Percentiles rank a stretch among this genome's conserved stretches.
These are phyloP conservation scores for Linyphia triangularis DNA, from an alignment of 2,888 invertebrate species.

Conservation along the genomic window DNA sequence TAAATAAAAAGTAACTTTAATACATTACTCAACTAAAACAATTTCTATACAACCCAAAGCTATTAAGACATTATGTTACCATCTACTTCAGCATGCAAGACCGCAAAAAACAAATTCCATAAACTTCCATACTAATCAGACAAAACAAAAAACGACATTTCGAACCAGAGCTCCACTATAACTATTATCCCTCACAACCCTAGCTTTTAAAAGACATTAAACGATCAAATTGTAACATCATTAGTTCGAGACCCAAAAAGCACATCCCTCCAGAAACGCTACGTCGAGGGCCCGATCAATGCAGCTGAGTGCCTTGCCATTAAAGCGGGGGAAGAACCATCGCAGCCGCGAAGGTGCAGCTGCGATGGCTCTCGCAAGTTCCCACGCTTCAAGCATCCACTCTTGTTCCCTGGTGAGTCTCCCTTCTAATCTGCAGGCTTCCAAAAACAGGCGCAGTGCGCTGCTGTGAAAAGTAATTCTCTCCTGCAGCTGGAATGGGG, in stretches of 20 bases:
- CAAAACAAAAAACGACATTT: too few relatives aligned
- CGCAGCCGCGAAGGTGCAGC: constrained; percentile 47
- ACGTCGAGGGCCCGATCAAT: constrained; percentile 55
- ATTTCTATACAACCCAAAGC: constrained; percentile 1
- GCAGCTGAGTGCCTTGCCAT: constrained; percentile 71
- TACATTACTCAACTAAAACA: constrained; percentile 12
- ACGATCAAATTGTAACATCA: constrained; percentile 73
- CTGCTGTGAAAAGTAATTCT: constrained; percentile 66
- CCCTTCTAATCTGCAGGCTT: constrained; percentile 67
- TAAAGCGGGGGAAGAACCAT: constrained; percentile 50
- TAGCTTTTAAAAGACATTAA: constrained; percentile 71
- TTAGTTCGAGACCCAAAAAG: constrained; percentile 66
- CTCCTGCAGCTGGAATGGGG: constrained; percentile 29
- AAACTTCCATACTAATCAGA: too few relatives aligned
- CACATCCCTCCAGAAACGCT: too few relatives aligned
- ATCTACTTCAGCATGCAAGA: too few relatives aligned
- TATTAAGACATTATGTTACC: too few relatives aligned
- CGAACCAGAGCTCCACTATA: too few relatives aligned
- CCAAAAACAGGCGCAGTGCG: constrained; percentile 67
- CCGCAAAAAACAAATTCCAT: too few relatives aligned
- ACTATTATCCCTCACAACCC: constrained; percentile 22
- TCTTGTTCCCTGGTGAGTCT: constrained; percentile 71
- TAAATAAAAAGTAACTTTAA: constrained; percentile 5
- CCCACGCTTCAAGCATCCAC: constrained; percentile 72
- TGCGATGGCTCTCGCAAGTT: constrained; percentile 37